Evolutionary conservation across 92 coral and sea anemone species (phyloP).

Genomic region (Palythoa heliodiscus): DNA sequence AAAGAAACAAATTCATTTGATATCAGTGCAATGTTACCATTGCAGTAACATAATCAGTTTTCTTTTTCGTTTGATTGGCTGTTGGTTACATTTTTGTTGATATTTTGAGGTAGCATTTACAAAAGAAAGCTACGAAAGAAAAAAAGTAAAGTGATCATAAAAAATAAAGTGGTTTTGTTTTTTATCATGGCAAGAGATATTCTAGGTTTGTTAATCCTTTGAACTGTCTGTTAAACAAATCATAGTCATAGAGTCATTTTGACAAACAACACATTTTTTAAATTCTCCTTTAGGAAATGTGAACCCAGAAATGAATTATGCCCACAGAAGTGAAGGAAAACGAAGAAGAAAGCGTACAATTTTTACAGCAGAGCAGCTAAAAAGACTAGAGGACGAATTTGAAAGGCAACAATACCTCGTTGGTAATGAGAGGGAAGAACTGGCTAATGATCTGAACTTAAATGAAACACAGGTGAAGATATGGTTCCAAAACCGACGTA

Average conservation of each 20-base stretch:
- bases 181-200: no score
- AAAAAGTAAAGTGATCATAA: no score
- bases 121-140: no score
- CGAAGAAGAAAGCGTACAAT: constrained; percentile 90
- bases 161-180: no score
- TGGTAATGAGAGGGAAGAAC: constrained; percentile 87
- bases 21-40: no score
- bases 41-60: no score
- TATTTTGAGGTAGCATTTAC: no score
- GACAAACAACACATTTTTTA: not conserved
- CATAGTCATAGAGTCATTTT: not conserved
- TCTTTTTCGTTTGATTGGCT: no score
- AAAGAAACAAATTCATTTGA: no score
- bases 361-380: constrained; percentile 90
- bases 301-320: constrained; percentile 7
- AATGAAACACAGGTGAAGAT: constrained; percentile 97
- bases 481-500: constrained; percentile 98
- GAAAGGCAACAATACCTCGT: constrained; percentile 93
- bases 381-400: constrained; percentile 85
- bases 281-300: not conserved
- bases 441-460: constrained; percentile 79
- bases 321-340: constrained; percentile 56
- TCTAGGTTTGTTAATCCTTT: no score
- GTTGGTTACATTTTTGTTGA: no score
- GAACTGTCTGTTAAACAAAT: no score